phyloP scores from a whole-genome alignment of 2,888 invertebrate species.

The Tipula vernalis region DNA sequence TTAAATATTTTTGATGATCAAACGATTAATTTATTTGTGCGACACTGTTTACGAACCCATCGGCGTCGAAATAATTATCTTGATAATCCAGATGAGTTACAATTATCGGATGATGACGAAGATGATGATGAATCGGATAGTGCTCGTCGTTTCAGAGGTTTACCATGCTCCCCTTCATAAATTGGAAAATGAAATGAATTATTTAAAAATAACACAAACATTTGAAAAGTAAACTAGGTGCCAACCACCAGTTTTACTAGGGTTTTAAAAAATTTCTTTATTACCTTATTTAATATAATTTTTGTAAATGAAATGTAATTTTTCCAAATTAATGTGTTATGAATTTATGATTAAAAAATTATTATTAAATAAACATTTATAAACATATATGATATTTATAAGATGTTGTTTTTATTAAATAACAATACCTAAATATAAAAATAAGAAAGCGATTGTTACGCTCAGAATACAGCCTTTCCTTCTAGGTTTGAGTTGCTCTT shows the following conservation, averaged over 20 bases:
- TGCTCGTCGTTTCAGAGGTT: background rate
- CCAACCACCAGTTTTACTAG: background rate
- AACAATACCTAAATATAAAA: too few relatives aligned
- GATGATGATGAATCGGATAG: slow-evolving; percentile 7
- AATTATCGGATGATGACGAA: background rate
- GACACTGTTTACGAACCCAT: slow-evolving; percentile 24
- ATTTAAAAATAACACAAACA: background rate
- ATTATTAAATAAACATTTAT: background rate
- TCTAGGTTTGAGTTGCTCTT: too few relatives aligned
- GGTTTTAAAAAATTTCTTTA: background rate
- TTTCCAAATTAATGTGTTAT: slow-evolving; percentile 5
- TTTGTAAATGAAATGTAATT: background rate
- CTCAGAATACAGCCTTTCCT: too few relatives aligned
- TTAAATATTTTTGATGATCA: slow-evolving; percentile 22
- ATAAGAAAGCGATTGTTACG: too few relatives aligned
- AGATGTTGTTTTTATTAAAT: background rate
- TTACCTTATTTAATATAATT: background rate
- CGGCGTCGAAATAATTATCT: slow-evolving; percentile 11
- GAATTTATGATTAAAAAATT: background rate
- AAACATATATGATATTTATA: background rate
- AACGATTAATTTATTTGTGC: slow-evolving; percentile 28
- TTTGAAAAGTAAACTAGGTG: background rate
- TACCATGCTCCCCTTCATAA: slow-evolving; percentile 11
- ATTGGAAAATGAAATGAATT: background rate
- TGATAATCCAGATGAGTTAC: background rate